A percentile compares a stretch with the other conserved stretches of the same genome.
Conservation (phyloP, 2,888 invertebrate genomes). For the Caradrina kadenii region DNA sequence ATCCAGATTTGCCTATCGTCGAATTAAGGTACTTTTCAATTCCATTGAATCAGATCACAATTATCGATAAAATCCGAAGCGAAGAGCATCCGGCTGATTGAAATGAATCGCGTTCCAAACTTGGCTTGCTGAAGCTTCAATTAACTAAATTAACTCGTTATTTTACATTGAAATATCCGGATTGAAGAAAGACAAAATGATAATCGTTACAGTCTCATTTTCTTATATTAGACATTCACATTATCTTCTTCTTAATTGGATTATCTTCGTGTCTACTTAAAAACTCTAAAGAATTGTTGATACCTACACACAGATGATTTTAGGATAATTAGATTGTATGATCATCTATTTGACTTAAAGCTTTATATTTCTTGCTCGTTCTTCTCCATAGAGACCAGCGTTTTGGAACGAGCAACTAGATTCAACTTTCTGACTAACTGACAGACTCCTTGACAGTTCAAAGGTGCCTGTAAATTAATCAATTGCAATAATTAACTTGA, state of each 20-base stretch:
- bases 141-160: constrained; percentile 31
- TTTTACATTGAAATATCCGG: constrained; percentile 12
- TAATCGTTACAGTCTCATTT: background rate
- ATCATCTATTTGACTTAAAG: no score
- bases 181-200: background rate
- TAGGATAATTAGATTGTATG: no score
- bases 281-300: no score
- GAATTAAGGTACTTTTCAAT: constrained; percentile 22
- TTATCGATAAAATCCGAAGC: constrained; percentile 42
- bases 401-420: no score
- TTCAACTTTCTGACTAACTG: no score
- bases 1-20: background rate
- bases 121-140: constrained; percentile 13
- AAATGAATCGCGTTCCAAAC: constrained; percentile 41
- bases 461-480: no score
- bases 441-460: no score
- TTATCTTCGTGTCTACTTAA: no score
- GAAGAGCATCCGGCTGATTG: constrained; percentile 29
- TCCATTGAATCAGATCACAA: constrained; percentile 33
- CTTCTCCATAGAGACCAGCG: no score
- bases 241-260: constrained; percentile 10
- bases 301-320: no score
- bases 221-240: background rate
- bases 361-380: no score
- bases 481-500: no score